These are phyloP conservation scores for Clistopyga incitator DNA, from an alignment of 2,888 invertebrate genomes.

Conservation along the genomic window DNA sequence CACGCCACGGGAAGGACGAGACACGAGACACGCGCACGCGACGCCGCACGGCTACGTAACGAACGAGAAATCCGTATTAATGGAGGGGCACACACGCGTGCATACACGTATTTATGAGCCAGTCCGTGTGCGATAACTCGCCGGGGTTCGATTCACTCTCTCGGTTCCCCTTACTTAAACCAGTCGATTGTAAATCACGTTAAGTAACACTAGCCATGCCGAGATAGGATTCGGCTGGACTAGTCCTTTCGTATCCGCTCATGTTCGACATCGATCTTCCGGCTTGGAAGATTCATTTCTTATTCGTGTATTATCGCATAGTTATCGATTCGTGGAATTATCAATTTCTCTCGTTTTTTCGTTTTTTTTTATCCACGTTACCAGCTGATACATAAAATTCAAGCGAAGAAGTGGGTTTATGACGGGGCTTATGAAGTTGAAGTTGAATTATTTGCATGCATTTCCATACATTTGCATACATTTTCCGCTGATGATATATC, in stretches of 20 bases:
- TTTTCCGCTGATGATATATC: background rate
- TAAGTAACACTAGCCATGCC: conserved; percentile 55
- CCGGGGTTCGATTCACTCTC: conserved; percentile 35
- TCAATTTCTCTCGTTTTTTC: too few relatives aligned
- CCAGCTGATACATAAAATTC: conserved; percentile 11
- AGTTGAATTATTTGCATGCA: conserved; percentile 6
- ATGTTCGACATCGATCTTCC: conserved; percentile 54
- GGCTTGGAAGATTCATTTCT: conserved; percentile 18
- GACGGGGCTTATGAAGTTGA: background rate
- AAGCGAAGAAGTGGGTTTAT: background rate
- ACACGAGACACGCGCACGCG: too few relatives aligned
- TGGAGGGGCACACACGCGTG: conserved; percentile 41
- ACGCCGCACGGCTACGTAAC: conserved; percentile 52
- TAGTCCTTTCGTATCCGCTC: conserved; percentile 34
- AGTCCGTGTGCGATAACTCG: conserved; percentile 52
- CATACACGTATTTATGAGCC: conserved; percentile 51
- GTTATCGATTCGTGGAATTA: conserved; percentile 14
- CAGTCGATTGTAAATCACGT: conserved; percentile 59
- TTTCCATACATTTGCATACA: conserved; percentile 9
- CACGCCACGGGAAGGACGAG: too few relatives aligned
- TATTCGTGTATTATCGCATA: too few relatives aligned
- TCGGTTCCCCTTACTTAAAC: conserved; percentile 7
- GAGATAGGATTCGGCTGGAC: conserved; percentile 37
- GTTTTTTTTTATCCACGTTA: background rate
- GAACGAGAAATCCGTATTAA: conserved; percentile 68